Percentiles rank a stretch among this genome's conserved stretches.
These are phyloP conservation scores for Brachionus asplanchnoidis DNA, from an alignment of 1,140 invertebrate species.

Conservation along the genomic window DNA sequence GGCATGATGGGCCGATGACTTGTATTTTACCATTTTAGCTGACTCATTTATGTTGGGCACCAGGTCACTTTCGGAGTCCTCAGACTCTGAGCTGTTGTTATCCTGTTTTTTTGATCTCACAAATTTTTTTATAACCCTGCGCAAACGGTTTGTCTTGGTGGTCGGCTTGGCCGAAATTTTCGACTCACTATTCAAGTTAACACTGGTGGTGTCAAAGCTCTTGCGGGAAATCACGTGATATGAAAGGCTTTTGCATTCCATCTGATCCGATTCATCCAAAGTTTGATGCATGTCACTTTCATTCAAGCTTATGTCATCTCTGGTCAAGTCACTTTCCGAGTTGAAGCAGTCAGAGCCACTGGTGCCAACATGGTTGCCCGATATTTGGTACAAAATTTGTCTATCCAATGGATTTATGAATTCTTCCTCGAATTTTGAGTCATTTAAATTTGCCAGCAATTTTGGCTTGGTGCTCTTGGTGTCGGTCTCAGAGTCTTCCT, in stretches of 20 bases:
- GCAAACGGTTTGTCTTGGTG: background rate
- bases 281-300: background rate
- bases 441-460: background rate
- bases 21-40: slow-evolving; percentile 1
- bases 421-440: background rate
- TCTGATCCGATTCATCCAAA: background rate
- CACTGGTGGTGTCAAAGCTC: slow-evolving; percentile 14
- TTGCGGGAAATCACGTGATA: background rate
- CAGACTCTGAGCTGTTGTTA: background rate
- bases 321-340: background rate
- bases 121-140: background rate
- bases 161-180: background rate
- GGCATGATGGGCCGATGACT: background rate
- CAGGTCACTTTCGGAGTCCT: background rate
- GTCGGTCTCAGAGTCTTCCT: background rate
- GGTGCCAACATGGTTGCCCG: background rate
- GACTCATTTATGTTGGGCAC: background rate
- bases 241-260: slow-evolving; percentile 1
- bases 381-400: slow-evolving; percentile 19
- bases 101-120: background rate
- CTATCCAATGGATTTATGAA: slow-evolving; percentile 8
- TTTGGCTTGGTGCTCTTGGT: background rate
- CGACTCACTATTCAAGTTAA: background rate
- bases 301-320: background rate
- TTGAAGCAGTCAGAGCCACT: background rate